A percentile compares a stretch with the other conserved stretches of the same genome.
Evolutionary conservation across 2,888 invertebrate species (phyloP).

Genomic region (Amphipoea oculea): DNA sequence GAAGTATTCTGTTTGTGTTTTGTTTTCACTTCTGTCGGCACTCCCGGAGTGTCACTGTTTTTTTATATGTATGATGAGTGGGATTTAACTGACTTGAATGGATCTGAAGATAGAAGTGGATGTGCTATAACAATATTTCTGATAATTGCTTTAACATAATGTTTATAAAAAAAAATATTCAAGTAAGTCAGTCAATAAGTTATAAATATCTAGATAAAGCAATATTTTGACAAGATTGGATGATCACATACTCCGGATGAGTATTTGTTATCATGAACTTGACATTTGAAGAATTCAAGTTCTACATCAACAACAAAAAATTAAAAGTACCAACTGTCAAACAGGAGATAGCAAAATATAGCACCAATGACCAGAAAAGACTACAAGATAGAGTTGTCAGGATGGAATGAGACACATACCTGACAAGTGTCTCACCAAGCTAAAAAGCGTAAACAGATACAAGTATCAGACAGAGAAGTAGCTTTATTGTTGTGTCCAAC

Average conservation of each 20-base stretch:
- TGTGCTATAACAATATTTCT: neutral
- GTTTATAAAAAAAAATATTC: neutral
- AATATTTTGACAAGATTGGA: neutral
- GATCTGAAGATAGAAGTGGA: neutral
- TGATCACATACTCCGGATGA: neutral
- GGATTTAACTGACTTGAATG: neutral
- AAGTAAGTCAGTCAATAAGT: neutral
- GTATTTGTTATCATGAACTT: neutral
- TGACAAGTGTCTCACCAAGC: no score
- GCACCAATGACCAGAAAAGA: neutral
- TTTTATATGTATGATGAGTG: no score
- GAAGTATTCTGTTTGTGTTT: no score
- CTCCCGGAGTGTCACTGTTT: no score
- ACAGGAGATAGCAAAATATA: neutral
- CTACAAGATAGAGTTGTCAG: no score
- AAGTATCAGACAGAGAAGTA: no score
- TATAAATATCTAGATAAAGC: neutral
- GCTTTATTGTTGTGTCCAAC: no score
- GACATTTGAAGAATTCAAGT: no score
- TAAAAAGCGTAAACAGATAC: no score
- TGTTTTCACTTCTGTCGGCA: no score
- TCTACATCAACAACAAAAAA: neutral
- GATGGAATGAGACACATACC: no score
- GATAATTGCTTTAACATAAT: neutral
- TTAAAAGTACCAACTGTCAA: neutral